Percentiles rank a stretch among this genome's conserved stretches.
Conservation (phyloP, 2,888 invertebrate species). For the Hemicrepidius hirtus region DNA sequence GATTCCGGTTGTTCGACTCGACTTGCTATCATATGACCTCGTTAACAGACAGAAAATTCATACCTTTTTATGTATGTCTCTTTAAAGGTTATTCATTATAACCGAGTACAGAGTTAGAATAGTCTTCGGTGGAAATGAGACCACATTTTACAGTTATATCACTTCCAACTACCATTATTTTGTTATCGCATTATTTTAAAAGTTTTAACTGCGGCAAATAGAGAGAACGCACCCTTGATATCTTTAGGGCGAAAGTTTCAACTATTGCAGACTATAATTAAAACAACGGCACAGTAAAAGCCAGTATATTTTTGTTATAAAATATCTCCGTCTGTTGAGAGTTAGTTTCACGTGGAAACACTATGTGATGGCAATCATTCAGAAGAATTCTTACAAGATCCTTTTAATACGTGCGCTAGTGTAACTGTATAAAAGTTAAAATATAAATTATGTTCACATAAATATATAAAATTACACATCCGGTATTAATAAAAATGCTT, state of each 20-base stretch:
- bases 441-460: slow-evolving; percentile 2
- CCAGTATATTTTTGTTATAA: too few relatives aligned
- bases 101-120: slow-evolving; percentile 3
- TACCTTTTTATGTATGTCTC: slow-evolving; percentile 46
- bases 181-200: not conserved
- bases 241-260: too few relatives aligned
- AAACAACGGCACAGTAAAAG: too few relatives aligned
- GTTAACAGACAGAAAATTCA: slow-evolving; percentile 53
- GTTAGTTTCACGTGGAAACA: not conserved
- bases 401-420: not conserved
- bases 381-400: not conserved
- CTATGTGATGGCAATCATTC: not conserved
- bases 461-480: slow-evolving; percentile 25
- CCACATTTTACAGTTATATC: not conserved
- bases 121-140: slow-evolving; percentile 6
- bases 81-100: slow-evolving; percentile 42
- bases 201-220: too few relatives aligned
- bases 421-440: not conserved
- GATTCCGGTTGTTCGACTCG: slow-evolving; percentile 60
- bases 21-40: slow-evolving; percentile 53
- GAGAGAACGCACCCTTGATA: too few relatives aligned
- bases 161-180: not conserved
- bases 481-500: slow-evolving; percentile 27
- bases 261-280: too few relatives aligned
- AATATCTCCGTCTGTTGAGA: too few relatives aligned